phyloP scores from a whole-genome alignment of 2,113 vertebrate species.

The Cathartes aura region DNA sequence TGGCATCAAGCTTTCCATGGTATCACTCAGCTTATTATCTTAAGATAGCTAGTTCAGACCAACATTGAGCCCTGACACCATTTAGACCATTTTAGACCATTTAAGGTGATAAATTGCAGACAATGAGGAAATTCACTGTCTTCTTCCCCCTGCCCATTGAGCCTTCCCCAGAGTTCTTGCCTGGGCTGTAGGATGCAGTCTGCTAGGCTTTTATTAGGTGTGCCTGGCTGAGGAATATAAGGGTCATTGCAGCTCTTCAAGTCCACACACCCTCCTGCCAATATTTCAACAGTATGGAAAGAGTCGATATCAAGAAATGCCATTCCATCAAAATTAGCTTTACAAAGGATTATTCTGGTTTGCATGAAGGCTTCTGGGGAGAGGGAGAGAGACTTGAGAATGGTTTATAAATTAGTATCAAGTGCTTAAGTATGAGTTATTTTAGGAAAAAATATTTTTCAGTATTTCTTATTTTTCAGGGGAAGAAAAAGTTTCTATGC shows the following conservation, averaged over 20 bases:
- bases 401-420: not conserved
- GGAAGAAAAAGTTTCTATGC: not conserved
- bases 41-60: not conserved
- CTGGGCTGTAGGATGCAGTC: not conserved
- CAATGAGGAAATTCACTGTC: not conserved
- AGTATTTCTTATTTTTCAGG: not conserved
- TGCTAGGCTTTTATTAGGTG: not conserved
- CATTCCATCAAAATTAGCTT: not conserved
- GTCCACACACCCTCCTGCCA: rapidly evolving
- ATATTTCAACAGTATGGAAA: not conserved
- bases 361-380: not conserved
- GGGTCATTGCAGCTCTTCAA: not conserved
- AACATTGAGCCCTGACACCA: not conserved
- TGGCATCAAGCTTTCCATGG: not conserved
- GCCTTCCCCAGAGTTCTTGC: not conserved
- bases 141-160: not conserved
- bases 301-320: not conserved
- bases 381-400: not conserved
- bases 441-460: not conserved
- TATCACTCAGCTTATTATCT: not conserved
- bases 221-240: not conserved
- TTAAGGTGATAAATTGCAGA: not conserved
- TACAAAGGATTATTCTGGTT: not conserved
- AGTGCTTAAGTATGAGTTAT: not conserved
- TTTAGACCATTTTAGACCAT: not conserved